A percentile compares a stretch with the other conserved stretches of the same genome.
Evolutionary conservation across 2,888 invertebrate species (phyloP).

Genomic region (Ischnura elegans): DNA sequence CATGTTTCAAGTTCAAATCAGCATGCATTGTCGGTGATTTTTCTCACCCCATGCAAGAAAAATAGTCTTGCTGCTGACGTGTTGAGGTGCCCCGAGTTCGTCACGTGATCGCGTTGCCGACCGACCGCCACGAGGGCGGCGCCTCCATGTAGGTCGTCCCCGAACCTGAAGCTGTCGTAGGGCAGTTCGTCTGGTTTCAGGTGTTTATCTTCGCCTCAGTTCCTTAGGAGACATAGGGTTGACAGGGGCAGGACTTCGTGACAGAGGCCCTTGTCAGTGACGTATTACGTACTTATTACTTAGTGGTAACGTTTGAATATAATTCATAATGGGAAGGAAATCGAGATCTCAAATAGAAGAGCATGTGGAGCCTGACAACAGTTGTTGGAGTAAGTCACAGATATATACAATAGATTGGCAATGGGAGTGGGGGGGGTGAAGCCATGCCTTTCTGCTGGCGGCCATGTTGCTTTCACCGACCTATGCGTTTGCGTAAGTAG

Average conservation of each 20-base stretch:
- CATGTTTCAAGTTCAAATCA: too few relatives aligned
- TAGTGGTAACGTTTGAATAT: not conserved
- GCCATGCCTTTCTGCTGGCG: too few relatives aligned
- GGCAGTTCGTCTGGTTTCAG: constrained; percentile 57
- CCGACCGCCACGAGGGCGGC: constrained; percentile 67
- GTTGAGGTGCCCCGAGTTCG: constrained; percentile 57
- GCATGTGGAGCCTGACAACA: constrained; percentile 44
- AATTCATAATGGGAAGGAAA: constrained; percentile 49
- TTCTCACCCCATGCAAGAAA: not conserved
- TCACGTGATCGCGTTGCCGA: constrained; percentile 60
- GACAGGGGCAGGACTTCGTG: not conserved
- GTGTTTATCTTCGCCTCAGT: constrained; percentile 42
- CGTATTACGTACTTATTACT: not conserved
- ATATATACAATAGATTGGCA: too few relatives aligned
- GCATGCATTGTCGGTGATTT: constrained; percentile 35
- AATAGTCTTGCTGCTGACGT: constrained; percentile 59
- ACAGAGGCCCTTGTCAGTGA: not conserved
- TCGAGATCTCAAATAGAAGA: constrained; percentile 60
- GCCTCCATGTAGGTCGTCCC: constrained; percentile 61
- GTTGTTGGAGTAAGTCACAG: constrained; percentile 63
- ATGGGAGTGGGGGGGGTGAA: too few relatives aligned
- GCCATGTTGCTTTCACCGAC: too few relatives aligned
- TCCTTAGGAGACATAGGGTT: not conserved
- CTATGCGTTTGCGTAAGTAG: too few relatives aligned
- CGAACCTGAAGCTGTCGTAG: constrained; percentile 51